Percentiles rank a stretch among this genome's conserved stretches.
These are phyloP conservation scores for Cantharis rufa DNA, from an alignment of 2,888 invertebrate genomes.

Conservation along the genomic window DNA sequence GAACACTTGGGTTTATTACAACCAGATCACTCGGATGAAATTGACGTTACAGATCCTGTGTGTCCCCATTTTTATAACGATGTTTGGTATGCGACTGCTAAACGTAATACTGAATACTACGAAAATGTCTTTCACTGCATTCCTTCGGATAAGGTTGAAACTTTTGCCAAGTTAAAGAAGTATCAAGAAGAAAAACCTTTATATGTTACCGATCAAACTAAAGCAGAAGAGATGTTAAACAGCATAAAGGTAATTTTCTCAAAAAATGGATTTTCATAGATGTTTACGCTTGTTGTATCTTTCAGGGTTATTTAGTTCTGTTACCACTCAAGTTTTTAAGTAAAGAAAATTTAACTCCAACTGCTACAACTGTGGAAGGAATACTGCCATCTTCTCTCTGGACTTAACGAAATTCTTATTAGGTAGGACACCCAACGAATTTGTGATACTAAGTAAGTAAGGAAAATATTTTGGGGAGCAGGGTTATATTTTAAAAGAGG, in stretches of 20 bases:
- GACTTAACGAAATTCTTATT: constrained; percentile 63
- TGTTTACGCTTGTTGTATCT: constrained; percentile 5
- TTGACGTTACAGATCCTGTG: constrained; percentile 80
- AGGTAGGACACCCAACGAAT: background rate
- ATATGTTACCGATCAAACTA: constrained; percentile 71
- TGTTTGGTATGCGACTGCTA: constrained; percentile 81
- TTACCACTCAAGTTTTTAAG: constrained; percentile 89
- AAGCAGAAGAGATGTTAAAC: constrained; percentile 73
- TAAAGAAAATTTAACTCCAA: constrained; percentile 83
- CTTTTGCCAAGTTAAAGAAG: constrained; percentile 75
- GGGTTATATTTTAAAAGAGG: background rate
- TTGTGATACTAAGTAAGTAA: background rate
- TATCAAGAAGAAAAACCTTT: constrained; percentile 77
- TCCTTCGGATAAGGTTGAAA: constrained; percentile 81
- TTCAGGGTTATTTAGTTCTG: constrained; percentile 82
- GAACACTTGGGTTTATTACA: constrained; percentile 85
- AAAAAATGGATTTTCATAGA: background rate
- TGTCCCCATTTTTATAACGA: constrained; percentile 81
- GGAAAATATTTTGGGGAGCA: background rate
- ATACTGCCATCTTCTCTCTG: constrained; percentile 91
- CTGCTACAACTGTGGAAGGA: constrained; percentile 83
- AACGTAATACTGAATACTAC: constrained; percentile 83
- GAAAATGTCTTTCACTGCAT: constrained; percentile 91
- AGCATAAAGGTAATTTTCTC: constrained; percentile 66
- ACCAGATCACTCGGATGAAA: constrained; percentile 50